A percentile compares a stretch with the other conserved stretches of the same genome.
These are phyloP conservation scores for Cataglyphis cursor DNA, from an alignment of 2,888 invertebrate species.

Conservation along the genomic window DNA sequence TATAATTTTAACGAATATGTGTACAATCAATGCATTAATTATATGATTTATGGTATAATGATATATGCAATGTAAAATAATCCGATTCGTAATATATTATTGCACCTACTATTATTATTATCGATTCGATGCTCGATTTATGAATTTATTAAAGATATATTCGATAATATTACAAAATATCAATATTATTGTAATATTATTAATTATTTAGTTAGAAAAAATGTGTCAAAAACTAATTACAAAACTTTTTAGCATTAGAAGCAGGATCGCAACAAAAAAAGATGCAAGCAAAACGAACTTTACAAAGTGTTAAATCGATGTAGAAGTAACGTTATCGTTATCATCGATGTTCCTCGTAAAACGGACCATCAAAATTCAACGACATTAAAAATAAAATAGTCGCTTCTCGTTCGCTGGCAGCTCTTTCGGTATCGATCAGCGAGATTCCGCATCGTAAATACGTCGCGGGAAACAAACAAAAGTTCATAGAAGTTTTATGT, in stretches of 20 bases:
- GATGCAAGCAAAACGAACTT: not conserved
- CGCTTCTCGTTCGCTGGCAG: constrained; percentile 21
- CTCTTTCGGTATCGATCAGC: constrained; percentile 47
- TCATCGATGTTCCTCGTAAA: constrained; percentile 27
- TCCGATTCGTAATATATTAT: not conserved
- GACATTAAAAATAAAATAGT: constrained; percentile 51
- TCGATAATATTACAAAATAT: not conserved
- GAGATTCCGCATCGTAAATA: constrained; percentile 53
- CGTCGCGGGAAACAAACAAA: constrained; percentile 62
- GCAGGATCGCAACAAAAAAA: not conserved
- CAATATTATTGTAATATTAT: not conserved
- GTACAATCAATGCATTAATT: not conserved
- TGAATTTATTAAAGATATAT: not conserved
- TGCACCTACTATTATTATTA: not conserved
- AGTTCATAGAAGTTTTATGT: constrained; percentile 57
- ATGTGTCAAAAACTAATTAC: not conserved
- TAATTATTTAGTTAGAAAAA: not conserved
- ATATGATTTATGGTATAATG: not conserved
- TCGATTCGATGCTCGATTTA: not conserved
- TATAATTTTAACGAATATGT: not conserved
- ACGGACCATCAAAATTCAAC: constrained; percentile 36
- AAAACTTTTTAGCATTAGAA: not conserved
- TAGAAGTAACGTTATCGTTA: constrained; percentile 42
- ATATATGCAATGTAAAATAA: not conserved
- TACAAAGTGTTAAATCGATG: constrained; percentile 12